phyloP scores from a whole-genome alignment of 2,797 vertebrate species.

The Macropodus opercularis region DNA sequence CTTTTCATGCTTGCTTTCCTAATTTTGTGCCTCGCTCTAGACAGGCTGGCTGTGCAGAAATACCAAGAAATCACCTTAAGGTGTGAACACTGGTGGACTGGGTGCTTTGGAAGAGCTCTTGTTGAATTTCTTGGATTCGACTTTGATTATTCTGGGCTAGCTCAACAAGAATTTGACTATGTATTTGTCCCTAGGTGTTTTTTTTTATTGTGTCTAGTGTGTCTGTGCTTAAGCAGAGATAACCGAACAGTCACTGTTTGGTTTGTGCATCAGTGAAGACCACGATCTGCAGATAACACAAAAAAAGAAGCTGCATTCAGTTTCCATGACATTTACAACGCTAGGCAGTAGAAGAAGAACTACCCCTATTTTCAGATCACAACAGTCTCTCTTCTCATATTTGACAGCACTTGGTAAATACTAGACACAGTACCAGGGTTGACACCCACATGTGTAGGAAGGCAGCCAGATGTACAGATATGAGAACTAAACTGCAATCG shows the following conservation, averaged over 20 bases:
- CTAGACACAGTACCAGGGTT: slow-evolving; percentile 48
- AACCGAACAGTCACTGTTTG: background rate
- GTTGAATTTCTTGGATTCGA: background rate
- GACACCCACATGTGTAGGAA: slow-evolving; percentile 43
- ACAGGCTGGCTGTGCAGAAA: background rate
- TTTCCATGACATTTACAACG: slow-evolving; percentile 48
- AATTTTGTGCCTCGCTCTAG: background rate
- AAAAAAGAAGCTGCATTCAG: background rate
- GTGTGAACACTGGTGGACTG: background rate
- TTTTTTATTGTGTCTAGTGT: background rate
- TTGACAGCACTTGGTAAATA: slow-evolving; percentile 39
- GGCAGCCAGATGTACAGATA: slow-evolving; percentile 45
- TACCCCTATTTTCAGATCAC: slow-evolving; percentile 10
- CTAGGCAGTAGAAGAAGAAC: slow-evolving; percentile 15
- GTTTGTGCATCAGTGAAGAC: background rate
- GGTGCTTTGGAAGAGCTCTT: background rate
- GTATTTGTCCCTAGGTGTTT: background rate
- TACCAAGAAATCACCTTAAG: background rate
- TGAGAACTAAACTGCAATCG: slow-evolving; percentile 4
- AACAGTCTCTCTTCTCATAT: slow-evolving; percentile 34
- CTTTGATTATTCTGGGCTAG: background rate
- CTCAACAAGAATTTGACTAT: background rate
- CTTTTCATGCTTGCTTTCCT: slow-evolving; percentile 29
- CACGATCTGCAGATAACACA: background rate
- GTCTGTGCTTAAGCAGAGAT: background rate